Conservation (phyloP, 2,797 vertebrate genomes). For the Scolopax bukidnonensis region DNA sequence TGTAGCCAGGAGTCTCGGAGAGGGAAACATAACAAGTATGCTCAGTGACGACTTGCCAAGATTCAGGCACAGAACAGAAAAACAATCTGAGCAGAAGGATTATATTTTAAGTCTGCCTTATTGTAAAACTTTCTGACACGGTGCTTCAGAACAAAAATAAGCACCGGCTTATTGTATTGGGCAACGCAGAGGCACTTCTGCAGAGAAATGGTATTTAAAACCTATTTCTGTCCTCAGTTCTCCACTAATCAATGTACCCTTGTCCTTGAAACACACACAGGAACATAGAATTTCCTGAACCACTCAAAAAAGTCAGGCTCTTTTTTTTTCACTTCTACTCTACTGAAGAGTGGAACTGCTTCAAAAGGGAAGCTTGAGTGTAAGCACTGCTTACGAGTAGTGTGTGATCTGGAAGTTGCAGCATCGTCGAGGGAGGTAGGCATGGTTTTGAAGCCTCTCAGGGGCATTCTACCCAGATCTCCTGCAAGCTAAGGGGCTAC, state of each 20-base stretch:
- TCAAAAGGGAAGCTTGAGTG: neutral
- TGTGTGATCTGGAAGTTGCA: neutral
- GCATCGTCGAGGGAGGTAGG: neutral
- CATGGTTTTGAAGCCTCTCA: neutral
- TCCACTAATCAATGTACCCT: neutral
- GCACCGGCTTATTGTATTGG: neutral
- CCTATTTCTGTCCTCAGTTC: neutral
- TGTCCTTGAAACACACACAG: neutral
- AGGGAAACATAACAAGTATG: neutral
- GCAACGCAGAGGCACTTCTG: neutral
- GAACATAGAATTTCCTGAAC: neutral
- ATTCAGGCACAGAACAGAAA: neutral
- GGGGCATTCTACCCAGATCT: neutral
- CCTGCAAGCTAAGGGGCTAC: neutral
- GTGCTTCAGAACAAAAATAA: neutral
- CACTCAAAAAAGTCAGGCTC: neutral
- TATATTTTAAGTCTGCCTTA: neutral
- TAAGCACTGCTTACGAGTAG: neutral
- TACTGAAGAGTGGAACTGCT: neutral
- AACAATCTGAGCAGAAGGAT: neutral
- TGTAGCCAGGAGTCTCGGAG: neutral
- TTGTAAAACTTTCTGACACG: neutral
- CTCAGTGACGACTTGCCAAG: neutral
- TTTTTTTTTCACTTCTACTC: neutral
- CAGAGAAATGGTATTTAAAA: neutral